A percentile compares a stretch with the other conserved stretches of the same genome.
These are phyloP conservation scores for Drosophila navojoa DNA, from an alignment of 1,140 invertebrate species.

Conservation along the genomic window DNA sequence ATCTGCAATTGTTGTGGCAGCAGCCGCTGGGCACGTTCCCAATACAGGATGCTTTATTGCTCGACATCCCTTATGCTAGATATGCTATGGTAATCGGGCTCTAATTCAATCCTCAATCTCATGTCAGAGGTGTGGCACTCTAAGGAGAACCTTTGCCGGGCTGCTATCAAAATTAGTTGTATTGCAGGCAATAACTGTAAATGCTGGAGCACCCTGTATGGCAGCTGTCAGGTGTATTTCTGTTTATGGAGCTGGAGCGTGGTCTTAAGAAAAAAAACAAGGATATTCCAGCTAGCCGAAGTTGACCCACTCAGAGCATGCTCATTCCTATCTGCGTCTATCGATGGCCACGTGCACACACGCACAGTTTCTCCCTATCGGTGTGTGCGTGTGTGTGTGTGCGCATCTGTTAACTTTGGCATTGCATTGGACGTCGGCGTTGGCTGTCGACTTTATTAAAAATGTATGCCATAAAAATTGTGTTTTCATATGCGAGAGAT, in stretches of 20 bases:
- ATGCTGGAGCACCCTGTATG: constrained; percentile 23
- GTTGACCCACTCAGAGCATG: constrained; percentile 35
- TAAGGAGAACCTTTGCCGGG: background rate
- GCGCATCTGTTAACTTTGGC: constrained; percentile 35
- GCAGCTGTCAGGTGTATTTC: constrained; percentile 33
- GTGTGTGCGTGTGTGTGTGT: constrained; percentile 12
- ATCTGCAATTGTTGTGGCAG: constrained; percentile 9
- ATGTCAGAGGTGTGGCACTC: background rate
- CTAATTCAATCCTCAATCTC: too few relatives aligned
- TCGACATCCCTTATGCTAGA: too few relatives aligned
- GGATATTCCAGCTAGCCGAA: constrained; percentile 34
- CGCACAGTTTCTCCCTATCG: background rate
- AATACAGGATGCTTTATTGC: constrained; percentile 12
- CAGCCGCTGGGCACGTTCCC: background rate
- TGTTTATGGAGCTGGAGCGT: background rate
- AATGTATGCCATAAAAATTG: constrained; percentile 75
- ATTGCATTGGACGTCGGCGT: constrained; percentile 23
- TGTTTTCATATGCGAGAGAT: constrained; percentile 70
- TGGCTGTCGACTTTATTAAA: constrained; percentile 63
- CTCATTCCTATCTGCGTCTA: constrained; percentile 55
- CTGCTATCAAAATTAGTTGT: background rate
- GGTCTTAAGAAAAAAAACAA: constrained; percentile 14
- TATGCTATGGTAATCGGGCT: too few relatives aligned
- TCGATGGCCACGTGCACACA: constrained; percentile 46
- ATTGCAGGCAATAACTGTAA: too few relatives aligned